phyloP scores from a whole-genome alignment of 2,113 vertebrate genomes.

The Lagenorhynchus albirostris region DNA sequence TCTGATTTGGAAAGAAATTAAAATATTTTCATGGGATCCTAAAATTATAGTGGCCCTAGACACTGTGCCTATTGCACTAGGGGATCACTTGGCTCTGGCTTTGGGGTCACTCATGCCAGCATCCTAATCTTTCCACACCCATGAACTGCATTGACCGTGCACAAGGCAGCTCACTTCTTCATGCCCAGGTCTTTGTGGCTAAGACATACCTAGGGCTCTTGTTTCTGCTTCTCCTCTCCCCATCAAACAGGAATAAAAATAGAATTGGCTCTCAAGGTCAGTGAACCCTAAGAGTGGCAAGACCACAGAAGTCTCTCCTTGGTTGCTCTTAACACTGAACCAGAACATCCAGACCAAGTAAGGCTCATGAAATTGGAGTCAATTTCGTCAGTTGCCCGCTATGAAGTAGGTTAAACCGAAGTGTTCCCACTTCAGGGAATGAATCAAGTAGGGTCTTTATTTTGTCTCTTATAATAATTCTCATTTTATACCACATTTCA shows the following conservation, averaged over 20 bases:
- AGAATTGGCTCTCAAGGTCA: neutral
- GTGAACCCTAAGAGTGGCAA: neutral
- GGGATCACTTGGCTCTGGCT: neutral
- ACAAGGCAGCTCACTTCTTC: fast-evolving
- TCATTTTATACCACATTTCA: neutral
- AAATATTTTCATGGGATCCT: neutral
- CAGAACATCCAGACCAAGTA: neutral
- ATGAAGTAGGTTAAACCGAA: neutral
- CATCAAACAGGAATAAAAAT: too few species aligned
- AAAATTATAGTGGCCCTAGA: neutral
- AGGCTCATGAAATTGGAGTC: neutral
- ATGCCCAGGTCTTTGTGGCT: neutral
- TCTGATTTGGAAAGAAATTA: neutral
- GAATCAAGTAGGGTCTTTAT: fast-evolving
- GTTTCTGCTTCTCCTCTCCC: neutral
- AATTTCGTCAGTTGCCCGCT: fast-evolving
- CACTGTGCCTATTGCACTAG: too few species aligned
- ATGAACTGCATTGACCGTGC: fast-evolving
- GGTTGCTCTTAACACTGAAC: neutral
- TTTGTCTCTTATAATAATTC: neutral
- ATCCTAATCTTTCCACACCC: neutral
- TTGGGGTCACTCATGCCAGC: fast-evolving
- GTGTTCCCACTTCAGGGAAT: neutral
- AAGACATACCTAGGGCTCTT: too few species aligned
- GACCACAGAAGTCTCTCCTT: neutral